Conservation (phyloP, 2,797 vertebrate genomes). For the Lycodopsis pacificus region DNA sequence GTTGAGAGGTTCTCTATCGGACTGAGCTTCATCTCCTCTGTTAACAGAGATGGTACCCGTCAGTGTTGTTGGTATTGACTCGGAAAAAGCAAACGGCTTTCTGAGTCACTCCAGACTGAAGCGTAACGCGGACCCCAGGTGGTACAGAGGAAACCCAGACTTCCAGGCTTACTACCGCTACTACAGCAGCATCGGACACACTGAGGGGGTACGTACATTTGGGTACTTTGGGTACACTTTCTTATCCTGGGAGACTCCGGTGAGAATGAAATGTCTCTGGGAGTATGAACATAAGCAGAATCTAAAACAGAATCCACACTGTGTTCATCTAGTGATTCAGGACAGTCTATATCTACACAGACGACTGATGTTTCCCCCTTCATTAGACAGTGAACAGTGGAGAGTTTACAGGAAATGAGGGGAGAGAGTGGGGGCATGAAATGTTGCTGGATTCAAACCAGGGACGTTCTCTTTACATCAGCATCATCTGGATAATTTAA, state of each 20-base stretch:
- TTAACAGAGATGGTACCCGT: slow-evolving; percentile 74
- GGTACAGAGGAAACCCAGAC: slow-evolving; percentile 84
- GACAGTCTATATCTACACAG: background rate
- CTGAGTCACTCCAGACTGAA: slow-evolving; percentile 79
- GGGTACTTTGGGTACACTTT: background rate
- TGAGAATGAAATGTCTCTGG: background rate
- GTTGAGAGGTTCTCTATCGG: no score
- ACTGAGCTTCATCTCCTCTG: background rate
- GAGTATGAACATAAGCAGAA: background rate
- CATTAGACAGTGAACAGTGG: background rate
- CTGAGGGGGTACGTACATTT: slow-evolving; percentile 78
- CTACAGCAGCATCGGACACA: slow-evolving; percentile 89
- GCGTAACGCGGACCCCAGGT: slow-evolving; percentile 80
- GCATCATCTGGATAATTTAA: background rate
- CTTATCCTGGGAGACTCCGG: background rate
- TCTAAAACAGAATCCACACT: no score
- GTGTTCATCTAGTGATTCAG: background rate
- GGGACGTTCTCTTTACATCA: background rate
- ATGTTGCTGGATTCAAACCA: background rate
- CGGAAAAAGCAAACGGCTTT: slow-evolving; percentile 78
- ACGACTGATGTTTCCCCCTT: no score
- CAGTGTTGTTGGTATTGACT: slow-evolving; percentile 63
- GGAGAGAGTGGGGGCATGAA: no score
- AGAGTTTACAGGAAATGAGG: background rate
- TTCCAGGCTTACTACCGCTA: slow-evolving; percentile 89